Evolutionary conservation across 2,888 invertebrate genomes (phyloP), one percentile per base, ranked within the genome.

Genomic region (Leptinotarsa peninsularis): DNA sequence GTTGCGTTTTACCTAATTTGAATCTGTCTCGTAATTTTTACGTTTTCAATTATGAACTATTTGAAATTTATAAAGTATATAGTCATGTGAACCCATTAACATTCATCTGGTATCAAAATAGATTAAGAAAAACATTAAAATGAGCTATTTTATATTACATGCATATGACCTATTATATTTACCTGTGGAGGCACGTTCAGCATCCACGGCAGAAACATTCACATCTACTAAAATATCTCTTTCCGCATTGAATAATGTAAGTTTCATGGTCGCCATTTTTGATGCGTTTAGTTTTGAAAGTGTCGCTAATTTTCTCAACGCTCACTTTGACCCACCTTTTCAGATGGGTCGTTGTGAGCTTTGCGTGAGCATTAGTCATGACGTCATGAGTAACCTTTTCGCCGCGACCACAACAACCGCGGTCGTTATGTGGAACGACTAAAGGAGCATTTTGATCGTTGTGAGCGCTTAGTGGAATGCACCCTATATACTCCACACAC

Each of bases 341-440:
- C 43, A 33, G 49, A 49, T 66, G 66, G 66, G 2, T 63, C 63
- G 66, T 49, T 49, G 68, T 52, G 68, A 67, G 67, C 67, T 43
- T 67, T 15, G 67, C 49, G 67, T 67, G 49, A 52, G 27, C 4
- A 21, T 23, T 18, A 52, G 17, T 49, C 7, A 68, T 52, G 68
- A 68, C 68, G 52, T 52, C 18, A 68, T 68, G 4, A 49, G 50
- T 49, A 3, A 68, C 23, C 23, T 49, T 52, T 50, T 68, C 4
- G 68, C 68, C 68, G 50, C 68, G 68, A 52, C 52, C 68, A 68
- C 49, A 68, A 68, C 50, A 52, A 68, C 21, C 68, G 68, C 15
- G 49, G 63, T 71, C 71, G 71, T 60, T 52, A 71, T 71, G 71
- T 71, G 71, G 71, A 71, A 71, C 71, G 68, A 10, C 71, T 60